Conservation (phyloP, 2,797 vertebrate genomes). For the Tauraco hartlaubi region DNA sequence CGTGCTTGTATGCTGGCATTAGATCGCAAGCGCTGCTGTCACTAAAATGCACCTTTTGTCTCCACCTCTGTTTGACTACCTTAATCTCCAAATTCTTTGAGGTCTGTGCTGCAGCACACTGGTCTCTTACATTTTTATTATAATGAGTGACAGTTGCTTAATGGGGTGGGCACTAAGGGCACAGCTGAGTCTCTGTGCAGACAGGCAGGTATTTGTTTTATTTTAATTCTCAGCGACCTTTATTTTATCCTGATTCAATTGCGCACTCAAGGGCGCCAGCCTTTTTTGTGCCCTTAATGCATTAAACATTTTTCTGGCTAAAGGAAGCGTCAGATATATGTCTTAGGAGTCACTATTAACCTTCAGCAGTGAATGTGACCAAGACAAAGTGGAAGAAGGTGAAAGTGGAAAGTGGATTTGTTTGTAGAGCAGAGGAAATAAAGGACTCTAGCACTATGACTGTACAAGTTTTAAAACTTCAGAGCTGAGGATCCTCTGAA, state of each 20-base stretch:
- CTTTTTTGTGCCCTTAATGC: background rate
- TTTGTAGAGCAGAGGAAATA: background rate
- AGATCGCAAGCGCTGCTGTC: background rate
- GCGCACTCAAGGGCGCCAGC: background rate
- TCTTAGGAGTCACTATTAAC: background rate
- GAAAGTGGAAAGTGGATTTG: background rate
- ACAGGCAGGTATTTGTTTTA: background rate
- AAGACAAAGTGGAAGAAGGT: background rate
- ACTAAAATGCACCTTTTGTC: background rate
- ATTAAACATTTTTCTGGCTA: slow-evolving; percentile 8
- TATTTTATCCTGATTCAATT: slow-evolving; percentile 8
- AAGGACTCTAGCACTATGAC: background rate
- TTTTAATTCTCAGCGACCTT: slow-evolving; percentile 13
- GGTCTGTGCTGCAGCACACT: background rate
- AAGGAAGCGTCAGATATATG: background rate
- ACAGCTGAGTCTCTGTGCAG: background rate
- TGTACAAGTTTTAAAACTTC: background rate
- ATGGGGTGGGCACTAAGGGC: background rate
- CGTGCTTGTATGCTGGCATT: background rate
- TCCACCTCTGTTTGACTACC: background rate
- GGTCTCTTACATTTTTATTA: background rate
- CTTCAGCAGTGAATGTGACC: background rate
- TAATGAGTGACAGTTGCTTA: background rate
- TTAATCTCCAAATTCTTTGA: background rate
- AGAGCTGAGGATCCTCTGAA: background rate